Percentiles rank a stretch among this genome's conserved stretches.
phyloP scores from a whole-genome alignment of 1,140 invertebrate species.

The Anastrepha obliqua region DNA sequence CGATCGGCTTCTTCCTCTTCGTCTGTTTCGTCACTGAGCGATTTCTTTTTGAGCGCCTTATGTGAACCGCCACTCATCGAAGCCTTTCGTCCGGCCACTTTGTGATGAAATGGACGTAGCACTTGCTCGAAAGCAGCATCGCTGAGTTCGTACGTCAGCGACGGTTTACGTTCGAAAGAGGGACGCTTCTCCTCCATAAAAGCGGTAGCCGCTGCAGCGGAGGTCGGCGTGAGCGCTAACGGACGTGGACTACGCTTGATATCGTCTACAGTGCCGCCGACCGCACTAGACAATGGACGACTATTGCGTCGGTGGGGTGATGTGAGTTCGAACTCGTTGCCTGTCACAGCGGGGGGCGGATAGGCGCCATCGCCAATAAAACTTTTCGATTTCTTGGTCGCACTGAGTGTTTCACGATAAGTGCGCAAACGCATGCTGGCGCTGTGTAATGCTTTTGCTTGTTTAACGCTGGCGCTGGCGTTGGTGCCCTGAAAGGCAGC shows the following conservation, averaged over 20 bases:
- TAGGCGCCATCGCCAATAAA: constrained; percentile 69
- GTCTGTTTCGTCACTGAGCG: constrained; percentile 71
- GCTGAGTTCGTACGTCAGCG: constrained; percentile 68
- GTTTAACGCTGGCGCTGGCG: constrained; percentile 70
- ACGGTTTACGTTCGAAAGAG: constrained; percentile 70
- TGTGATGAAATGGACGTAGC: constrained; percentile 70
- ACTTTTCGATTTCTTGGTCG: constrained; percentile 74
- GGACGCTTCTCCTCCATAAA: constrained; percentile 72
- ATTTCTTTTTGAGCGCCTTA: constrained; percentile 71
- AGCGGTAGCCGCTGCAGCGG: constrained; percentile 64
- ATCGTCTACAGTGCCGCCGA: constrained; percentile 64
- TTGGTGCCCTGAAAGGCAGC: constrained; percentile 72
- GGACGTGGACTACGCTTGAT: constrained; percentile 72
- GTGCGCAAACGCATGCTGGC: constrained; percentile 70
- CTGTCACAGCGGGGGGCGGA: constrained; percentile 56
- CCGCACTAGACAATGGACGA: constrained; percentile 68
- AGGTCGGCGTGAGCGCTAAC: constrained; percentile 60
- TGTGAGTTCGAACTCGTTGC: constrained; percentile 71
- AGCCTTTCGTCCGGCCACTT: constrained; percentile 66
- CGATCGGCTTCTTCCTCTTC: constrained; percentile 76
- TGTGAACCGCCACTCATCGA: constrained; percentile 64
- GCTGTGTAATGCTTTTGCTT: constrained; percentile 72
- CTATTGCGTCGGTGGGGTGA: constrained; percentile 74
- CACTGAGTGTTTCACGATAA: constrained; percentile 70
- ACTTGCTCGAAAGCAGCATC: constrained; percentile 72